phyloP scores from a whole-genome alignment of 2,888 invertebrate genomes.

The Apotomis capreana region DNA sequence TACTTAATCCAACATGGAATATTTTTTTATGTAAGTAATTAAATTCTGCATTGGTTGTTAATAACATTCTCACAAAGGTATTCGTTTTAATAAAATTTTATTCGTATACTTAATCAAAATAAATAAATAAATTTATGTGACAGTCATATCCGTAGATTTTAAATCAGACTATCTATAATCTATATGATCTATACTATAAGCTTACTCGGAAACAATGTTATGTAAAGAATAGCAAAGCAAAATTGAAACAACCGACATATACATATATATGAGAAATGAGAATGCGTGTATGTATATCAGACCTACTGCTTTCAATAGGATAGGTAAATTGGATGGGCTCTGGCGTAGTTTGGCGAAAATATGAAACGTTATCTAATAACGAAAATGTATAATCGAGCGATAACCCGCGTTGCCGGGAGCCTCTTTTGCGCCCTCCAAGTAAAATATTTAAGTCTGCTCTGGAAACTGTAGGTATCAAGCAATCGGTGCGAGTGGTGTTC shows the following conservation, averaged over 20 bases:
- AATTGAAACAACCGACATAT: constrained; percentile 14
- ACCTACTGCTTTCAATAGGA: constrained; percentile 28
- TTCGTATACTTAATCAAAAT: too few species aligned
- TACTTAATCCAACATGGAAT: too few species aligned
- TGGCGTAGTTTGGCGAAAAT: constrained; percentile 27
- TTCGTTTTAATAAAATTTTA: too few species aligned
- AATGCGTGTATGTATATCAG: constrained; percentile 23
- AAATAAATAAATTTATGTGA: too few species aligned
- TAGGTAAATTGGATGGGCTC: constrained; percentile 35
- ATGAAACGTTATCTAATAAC: constrained; percentile 38
- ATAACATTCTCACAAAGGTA: too few species aligned
- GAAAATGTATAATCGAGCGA: constrained; percentile 26
- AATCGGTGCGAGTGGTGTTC: too few species aligned
- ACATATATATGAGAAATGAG: constrained; percentile 4
- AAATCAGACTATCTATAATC: too few species aligned
- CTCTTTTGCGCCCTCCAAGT: neutral
- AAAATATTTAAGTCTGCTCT: neutral
- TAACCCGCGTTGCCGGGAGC: constrained; percentile 1
- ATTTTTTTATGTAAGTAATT: too few species aligned
- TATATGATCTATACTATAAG: too few species aligned
- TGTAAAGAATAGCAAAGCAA: neutral
- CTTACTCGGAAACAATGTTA: neutral
- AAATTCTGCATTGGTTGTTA: too few species aligned
- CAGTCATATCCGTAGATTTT: too few species aligned
- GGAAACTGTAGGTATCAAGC: too few species aligned